These are phyloP conservation scores for Meloidogyne exigua DNA, from an alignment of 1,140 invertebrate genomes.

Conservation along the genomic window DNA sequence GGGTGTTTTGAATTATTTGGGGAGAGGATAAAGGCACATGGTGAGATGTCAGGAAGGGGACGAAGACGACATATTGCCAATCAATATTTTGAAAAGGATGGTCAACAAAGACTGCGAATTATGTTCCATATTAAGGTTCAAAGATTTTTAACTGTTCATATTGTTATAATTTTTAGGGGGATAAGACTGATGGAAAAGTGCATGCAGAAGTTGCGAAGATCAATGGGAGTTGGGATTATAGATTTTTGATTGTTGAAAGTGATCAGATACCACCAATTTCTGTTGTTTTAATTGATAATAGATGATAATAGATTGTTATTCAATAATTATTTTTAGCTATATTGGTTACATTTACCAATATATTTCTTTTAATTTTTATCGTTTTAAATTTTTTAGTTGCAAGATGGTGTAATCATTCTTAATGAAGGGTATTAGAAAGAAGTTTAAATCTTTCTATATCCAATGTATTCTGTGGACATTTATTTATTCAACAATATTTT, in stretches of 20 bases:
- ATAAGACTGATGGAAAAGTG: slow-evolving; percentile 42
- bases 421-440: not conserved
- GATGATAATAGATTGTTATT: slow-evolving; percentile 24
- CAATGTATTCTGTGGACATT: not conserved
- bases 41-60: slow-evolving; percentile 48
- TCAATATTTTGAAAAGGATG: slow-evolving; percentile 55
- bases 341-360: not conserved
- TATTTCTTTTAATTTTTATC: not conserved
- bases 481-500: not conserved
- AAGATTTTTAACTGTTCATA: not conserved
- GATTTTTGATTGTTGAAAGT: slow-evolving; percentile 54
- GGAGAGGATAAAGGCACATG: slow-evolving; percentile 46
- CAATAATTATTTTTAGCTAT: not conserved
- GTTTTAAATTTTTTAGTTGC: not conserved
- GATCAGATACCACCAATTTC: slow-evolving; percentile 36
- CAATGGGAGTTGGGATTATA: slow-evolving; percentile 54
- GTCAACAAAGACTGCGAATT: slow-evolving; percentile 54
- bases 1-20: slow-evolving; percentile 55
- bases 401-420: not conserved
- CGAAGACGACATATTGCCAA: slow-evolving; percentile 53
- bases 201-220: slow-evolving; percentile 53
- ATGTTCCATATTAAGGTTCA: slow-evolving; percentile 46
- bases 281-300: slow-evolving; percentile 58
- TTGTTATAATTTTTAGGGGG: slow-evolving; percentile 45
- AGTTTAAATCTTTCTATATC: not conserved